Conservation (phyloP, 2,888 invertebrate species). For the Drosophila incognita region DNA sequence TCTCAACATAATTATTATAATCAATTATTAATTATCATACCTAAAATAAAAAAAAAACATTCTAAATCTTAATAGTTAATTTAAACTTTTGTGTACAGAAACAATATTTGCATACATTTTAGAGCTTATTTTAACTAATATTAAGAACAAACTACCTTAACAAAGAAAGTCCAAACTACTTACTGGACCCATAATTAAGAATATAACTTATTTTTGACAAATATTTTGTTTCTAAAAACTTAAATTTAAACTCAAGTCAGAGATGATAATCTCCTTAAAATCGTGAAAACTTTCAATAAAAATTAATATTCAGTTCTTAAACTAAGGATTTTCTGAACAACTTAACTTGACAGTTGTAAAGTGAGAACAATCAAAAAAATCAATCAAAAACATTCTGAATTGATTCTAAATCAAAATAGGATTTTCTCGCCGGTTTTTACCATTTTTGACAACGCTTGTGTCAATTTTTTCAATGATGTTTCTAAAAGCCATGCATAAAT, state of each 20-base stretch:
- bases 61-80: neutral
- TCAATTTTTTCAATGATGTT: constrained; percentile 45
- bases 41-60: neutral
- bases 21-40: neutral
- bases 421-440: neutral
- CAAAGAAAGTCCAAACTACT: neutral
- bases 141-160: neutral
- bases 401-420: neutral
- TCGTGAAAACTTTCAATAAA: neutral
- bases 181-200: neutral
- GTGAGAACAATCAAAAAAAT: neutral
- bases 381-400: neutral
- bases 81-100: too few species aligned
- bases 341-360: neutral
- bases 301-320: neutral
- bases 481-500: constrained; percentile 58
- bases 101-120: neutral
- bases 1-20: accelerated
- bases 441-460: neutral
- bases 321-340: neutral
- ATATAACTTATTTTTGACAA: neutral
- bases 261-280: neutral
- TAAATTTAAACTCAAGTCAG: neutral
- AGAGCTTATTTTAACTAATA: neutral
- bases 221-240: neutral